Evolutionary conservation across 2,113 vertebrate genomes (phyloP), one percentile per base, ranked within the genome.

Genomic region (Alouatta palliata): DNA sequence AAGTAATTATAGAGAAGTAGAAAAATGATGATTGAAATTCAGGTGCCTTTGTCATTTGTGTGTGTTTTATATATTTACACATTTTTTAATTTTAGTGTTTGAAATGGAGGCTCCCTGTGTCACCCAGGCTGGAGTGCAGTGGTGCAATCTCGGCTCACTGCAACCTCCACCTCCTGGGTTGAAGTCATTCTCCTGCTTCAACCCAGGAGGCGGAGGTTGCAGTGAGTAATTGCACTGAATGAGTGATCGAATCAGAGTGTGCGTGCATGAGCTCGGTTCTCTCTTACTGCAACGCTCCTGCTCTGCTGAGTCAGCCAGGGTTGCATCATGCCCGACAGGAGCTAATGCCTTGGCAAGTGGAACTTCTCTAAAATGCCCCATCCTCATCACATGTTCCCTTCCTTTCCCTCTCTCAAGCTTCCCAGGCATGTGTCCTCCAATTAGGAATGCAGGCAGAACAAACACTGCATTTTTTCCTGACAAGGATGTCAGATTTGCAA

Each of bases 301-400:
- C 16, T 37, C 14, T 54, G 0, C 25, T 27, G 20, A 40, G 5
- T 9, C 11, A 10, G 25, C 40, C 68, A 43, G 14, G 2, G 49
- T 40, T 61, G 77, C 14, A 12, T 35, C n/a, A 10, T 58, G 40
- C 16, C 49, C 56, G 2, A n/a, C 37, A 37, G 43, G 52, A 81
- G 12, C 3, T 58, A 49, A 37, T 37, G 56, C 23, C 5, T 32
- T 71, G 61, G 32, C 47, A 80, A 58, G 56, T 40, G 25, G 40
- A 47, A 35, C 16, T 43, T 66, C 54, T 64, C 6, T 10, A n/a
- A 81, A 4, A 8, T 1, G 1, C 19, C 0, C 20, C 0, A 2
- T 27, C 14, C 58, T 40, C 35, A 21, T 6, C 35, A 10, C 19
- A 0, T 10, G 0, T 23, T 27, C 23, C 56, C 35, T 27, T 70